phyloP scores from a whole-genome alignment of 2,797 vertebrate genomes.

The Distichodus sexfasciatus region DNA sequence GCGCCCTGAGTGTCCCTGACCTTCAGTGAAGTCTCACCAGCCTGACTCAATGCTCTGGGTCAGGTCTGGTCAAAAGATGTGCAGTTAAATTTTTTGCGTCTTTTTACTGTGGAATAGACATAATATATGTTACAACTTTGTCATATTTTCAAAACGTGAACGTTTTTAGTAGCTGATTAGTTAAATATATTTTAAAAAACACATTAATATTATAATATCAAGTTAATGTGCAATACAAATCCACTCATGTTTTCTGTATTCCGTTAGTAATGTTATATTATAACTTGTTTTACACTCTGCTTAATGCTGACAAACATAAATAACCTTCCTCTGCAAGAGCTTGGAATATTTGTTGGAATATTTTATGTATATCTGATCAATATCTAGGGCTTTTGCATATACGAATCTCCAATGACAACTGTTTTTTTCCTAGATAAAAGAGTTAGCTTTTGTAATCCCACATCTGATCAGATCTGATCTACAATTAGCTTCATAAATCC shows the following conservation, averaged over 20 bases:
- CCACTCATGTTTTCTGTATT: no score
- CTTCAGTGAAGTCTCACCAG: background rate
- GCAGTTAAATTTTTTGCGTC: background rate
- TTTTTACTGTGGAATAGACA: background rate
- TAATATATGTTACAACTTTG: conserved; percentile 50
- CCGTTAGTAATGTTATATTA: no score
- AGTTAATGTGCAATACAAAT: no score
- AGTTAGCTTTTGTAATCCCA: conserved; percentile 56
- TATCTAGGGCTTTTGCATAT: conserved; percentile 42
- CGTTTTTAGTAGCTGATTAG: no score
- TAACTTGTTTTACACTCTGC: no score
- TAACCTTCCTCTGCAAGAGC: no score
- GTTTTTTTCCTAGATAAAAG: conserved; percentile 56
- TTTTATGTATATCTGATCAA: conserved; percentile 58
- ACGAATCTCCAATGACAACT: conserved; percentile 52
- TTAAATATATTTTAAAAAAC: no score
- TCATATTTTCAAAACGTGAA: no score
- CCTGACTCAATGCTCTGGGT: background rate
- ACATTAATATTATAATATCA: no score
- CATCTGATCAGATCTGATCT: conserved; percentile 50
- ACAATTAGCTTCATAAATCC: conserved; percentile 56
- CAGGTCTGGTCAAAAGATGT: background rate
- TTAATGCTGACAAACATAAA: no score
- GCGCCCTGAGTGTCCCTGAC: background rate
- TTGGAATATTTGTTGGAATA: conserved; percentile 52